These are phyloP conservation scores for Alfaro cultratus DNA, from an alignment of 2,797 vertebrate genomes.

Conservation along the genomic window DNA sequence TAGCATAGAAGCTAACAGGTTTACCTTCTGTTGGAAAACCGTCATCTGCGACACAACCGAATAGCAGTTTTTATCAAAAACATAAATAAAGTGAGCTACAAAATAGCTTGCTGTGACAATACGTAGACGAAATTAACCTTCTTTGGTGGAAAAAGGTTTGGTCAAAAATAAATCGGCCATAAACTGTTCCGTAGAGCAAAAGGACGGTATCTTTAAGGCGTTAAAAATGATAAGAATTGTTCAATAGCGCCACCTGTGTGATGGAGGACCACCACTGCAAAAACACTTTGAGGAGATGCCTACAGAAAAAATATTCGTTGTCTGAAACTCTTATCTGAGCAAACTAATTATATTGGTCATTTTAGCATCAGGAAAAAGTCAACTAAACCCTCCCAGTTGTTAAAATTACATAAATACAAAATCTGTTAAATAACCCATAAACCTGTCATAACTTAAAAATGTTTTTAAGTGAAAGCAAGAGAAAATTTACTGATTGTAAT, in stretches of 20 bases:
- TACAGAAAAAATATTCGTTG: neutral
- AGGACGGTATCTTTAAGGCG: neutral
- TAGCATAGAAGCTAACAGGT: slow-evolving; percentile 38
- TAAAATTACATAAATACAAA: neutral
- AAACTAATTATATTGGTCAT: neutral
- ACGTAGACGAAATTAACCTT: neutral
- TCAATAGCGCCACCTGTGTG: neutral
- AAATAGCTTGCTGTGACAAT: neutral
- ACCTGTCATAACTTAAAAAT: neutral
- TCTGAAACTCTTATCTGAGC: neutral
- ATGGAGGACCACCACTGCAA: neutral
- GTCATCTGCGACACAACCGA: neutral
- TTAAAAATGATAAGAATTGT: neutral
- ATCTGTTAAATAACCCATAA: neutral
- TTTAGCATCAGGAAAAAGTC: neutral
- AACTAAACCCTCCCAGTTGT: neutral
- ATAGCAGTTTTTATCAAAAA: neutral
- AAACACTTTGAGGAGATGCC: neutral
- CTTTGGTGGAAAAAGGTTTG: neutral
- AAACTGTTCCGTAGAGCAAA: neutral
- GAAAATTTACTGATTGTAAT: neutral
- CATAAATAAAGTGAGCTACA: neutral
- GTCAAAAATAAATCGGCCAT: neutral
- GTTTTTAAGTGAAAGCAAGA: neutral
- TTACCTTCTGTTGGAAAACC: slow-evolving; percentile 35